Percentiles rank a stretch among this genome's conserved stretches.
phyloP scores from a whole-genome alignment of 1,140 invertebrate species.

The Drosophila mojavensis region DNA sequence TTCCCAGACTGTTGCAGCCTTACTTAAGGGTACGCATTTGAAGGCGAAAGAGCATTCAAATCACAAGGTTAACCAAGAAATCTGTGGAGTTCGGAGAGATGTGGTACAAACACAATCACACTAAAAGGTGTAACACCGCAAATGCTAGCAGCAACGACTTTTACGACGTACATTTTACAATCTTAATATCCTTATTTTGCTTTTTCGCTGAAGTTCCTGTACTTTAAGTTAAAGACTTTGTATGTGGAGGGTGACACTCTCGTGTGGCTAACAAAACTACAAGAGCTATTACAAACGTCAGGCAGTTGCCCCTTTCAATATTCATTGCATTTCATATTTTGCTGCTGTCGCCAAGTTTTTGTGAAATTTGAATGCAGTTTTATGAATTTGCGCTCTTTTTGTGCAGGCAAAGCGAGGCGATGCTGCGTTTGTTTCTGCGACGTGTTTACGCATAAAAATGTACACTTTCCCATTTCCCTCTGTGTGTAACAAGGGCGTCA shows the following conservation, averaged over 20 bases:
- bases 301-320: slow-evolving; percentile 52
- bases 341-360: slow-evolving; percentile 47
- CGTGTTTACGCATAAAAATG: slow-evolving; percentile 72
- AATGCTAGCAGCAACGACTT: slow-evolving; percentile 47
- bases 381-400: slow-evolving; percentile 54
- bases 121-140: slow-evolving; percentile 72
- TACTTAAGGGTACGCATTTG: slow-evolving; percentile 18
- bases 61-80: slow-evolving; percentile 3
- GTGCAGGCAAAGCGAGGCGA: slow-evolving; percentile 22
- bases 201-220: no score
- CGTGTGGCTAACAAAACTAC: not conserved
- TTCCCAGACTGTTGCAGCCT: slow-evolving; percentile 7
- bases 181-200: not conserved
- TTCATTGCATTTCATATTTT: slow-evolving; percentile 46
- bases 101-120: slow-evolving; percentile 63
- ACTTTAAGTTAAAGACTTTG: not conserved
- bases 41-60: slow-evolving; percentile 9
- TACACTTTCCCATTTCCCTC: slow-evolving; percentile 36
- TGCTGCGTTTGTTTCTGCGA: slow-evolving; percentile 61
- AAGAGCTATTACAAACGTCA: slow-evolving; percentile 1
- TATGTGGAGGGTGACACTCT: not conserved
- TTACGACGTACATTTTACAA: slow-evolving; percentile 47
- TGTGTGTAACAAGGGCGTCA: slow-evolving; percentile 19
- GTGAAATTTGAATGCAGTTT: slow-evolving; percentile 66
- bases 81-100: slow-evolving; percentile 5